phyloP scores from a whole-genome alignment of 53 echinoderm and acorn worm genomes.

The Astropecten irregularis region DNA sequence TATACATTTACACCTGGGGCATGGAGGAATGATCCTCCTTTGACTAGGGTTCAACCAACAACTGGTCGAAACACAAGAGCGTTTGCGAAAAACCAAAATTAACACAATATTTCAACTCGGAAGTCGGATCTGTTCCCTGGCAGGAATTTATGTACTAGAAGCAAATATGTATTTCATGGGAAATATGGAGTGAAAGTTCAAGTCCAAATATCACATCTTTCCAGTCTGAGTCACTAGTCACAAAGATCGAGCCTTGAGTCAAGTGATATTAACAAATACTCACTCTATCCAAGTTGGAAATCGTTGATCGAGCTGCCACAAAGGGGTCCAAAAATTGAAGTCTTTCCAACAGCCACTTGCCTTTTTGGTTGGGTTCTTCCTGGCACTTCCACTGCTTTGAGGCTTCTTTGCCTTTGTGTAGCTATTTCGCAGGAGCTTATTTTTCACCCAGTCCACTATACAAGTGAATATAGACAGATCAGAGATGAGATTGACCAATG shows the following conservation, averaged over 20 bases:
- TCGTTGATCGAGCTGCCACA: not conserved
- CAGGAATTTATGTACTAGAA: slow-evolving; percentile 27
- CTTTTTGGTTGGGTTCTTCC: slow-evolving; percentile 4
- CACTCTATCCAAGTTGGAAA: not conserved
- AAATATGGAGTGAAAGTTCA: not conserved
- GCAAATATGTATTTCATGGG: not conserved
- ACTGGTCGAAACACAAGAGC: not conserved
- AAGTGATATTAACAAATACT: not conserved
- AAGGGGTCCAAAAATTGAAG: not conserved
- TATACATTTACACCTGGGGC: not conserved
- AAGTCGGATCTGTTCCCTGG: slow-evolving; percentile 49
- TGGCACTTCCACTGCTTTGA: slow-evolving; percentile 9
- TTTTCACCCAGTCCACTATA: not conserved
- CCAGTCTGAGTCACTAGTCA: not conserved
- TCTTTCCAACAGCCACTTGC: not conserved
- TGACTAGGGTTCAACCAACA: not conserved
- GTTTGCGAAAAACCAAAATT: not conserved
- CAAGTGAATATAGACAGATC: not conserved
- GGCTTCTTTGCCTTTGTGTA: not conserved
- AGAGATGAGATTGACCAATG: too few relatives aligned
- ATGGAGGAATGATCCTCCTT: not conserved
- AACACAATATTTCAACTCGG: not conserved
- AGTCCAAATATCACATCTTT: not conserved
- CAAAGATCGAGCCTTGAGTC: not conserved
- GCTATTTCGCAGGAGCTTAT: slow-evolving; percentile 10